A percentile compares a stretch with the other conserved stretches of the same genome.
phyloP scores from a whole-genome alignment of 2,113 vertebrate species.

The Microtus oregoni region DNA sequence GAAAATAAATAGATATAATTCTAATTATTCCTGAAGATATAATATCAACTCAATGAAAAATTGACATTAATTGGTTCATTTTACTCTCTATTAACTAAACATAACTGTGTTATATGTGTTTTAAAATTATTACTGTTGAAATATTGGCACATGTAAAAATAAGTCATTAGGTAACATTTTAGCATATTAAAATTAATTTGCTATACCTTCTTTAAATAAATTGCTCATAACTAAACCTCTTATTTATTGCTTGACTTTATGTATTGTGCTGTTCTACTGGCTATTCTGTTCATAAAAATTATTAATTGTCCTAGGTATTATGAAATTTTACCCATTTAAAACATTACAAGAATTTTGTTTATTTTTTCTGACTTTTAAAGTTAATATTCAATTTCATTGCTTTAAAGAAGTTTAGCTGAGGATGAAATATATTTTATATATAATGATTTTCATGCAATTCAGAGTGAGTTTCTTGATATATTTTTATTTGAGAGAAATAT shows the following conservation, averaged over 20 bases:
- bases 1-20: neutral
- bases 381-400: neutral
- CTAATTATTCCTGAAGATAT: neutral
- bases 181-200: neutral
- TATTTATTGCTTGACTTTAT: neutral
- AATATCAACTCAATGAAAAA: neutral
- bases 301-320: neutral
- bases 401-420: neutral
- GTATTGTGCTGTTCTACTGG: neutral
- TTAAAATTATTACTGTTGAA: neutral
- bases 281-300: neutral
- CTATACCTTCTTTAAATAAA: neutral
- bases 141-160: neutral
- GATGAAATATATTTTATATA: neutral
- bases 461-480: neutral
- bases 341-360: neutral
- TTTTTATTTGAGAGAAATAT: neutral
- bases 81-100: neutral
- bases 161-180: neutral
- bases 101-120: neutral
- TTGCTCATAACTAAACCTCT: neutral
- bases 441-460: neutral
- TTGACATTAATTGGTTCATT: neutral
- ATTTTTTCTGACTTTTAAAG: neutral
- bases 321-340: neutral